Conservation (phyloP, 2,888 invertebrate genomes). For the Junonia oenone region DNA sequence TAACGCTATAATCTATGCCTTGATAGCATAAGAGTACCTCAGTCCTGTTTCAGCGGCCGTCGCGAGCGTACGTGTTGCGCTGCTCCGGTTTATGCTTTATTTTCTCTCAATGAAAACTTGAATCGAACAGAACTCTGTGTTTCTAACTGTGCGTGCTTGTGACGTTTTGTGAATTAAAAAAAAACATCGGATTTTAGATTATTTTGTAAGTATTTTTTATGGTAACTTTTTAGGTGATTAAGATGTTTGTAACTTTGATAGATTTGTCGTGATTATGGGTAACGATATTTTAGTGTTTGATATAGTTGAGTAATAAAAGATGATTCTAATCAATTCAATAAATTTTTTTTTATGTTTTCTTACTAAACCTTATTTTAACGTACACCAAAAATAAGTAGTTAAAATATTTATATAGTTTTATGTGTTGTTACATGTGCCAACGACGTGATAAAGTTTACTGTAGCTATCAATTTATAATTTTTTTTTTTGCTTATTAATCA, state of each 20-base stretch:
- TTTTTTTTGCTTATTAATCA: no score
- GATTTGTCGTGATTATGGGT: not conserved
- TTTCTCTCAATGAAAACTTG: slow-evolving; percentile 21
- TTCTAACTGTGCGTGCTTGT: slow-evolving; percentile 19
- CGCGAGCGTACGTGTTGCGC: slow-evolving; percentile 26
- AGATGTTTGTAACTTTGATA: not conserved
- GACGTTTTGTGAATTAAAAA: slow-evolving; percentile 16
- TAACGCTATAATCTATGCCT: slow-evolving; percentile 31
- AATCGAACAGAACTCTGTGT: slow-evolving; percentile 20
- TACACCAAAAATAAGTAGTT: no score
- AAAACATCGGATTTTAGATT: slow-evolving; percentile 14
- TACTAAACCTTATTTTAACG: no score
- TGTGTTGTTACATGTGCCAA: no score
- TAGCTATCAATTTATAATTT: no score
- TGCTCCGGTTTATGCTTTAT: slow-evolving; percentile 26
- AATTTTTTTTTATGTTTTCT: no score
- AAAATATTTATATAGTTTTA: no score
- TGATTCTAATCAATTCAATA: no score
- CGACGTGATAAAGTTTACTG: no score
- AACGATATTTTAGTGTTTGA: no score
- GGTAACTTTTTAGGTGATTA: slow-evolving; percentile 1
- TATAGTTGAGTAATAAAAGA: no score
- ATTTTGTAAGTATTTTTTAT: slow-evolving; percentile 22
- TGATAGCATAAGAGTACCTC: slow-evolving; percentile 33
- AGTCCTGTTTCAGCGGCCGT: slow-evolving; percentile 30